phyloP scores from a whole-genome alignment of 2,888 invertebrate genomes.

The Tholera decimalis region DNA sequence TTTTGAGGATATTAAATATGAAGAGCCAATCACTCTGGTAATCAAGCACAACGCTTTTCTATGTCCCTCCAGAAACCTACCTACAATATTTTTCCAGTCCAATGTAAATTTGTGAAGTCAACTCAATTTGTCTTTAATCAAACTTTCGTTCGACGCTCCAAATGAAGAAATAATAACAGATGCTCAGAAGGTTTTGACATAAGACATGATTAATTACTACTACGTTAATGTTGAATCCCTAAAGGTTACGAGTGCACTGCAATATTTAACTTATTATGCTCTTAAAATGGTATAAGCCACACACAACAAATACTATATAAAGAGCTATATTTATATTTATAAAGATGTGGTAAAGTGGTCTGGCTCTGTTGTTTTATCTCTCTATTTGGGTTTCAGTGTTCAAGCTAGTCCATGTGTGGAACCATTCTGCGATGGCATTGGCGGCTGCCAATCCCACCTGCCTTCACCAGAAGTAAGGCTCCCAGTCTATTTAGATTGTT shows the following conservation, averaged over 20 bases:
- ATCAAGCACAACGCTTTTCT: slow-evolving; percentile 1
- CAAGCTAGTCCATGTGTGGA: no score
- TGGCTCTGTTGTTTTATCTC: no score
- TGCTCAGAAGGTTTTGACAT: slow-evolving; percentile 16
- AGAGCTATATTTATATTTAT: no score
- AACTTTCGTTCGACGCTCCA: neutral
- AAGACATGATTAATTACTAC: slow-evolving; percentile 24
- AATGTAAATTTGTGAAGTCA: neutral
- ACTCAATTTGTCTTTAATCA: neutral
- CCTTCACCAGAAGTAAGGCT: no score
- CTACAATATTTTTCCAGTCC: neutral
- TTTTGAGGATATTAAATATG: neutral
- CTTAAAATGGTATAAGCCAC: slow-evolving; percentile 3
- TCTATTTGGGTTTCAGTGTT: no score
- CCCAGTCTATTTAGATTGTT: no score
- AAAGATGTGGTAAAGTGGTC: no score
- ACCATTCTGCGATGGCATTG: no score
- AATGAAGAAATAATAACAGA: slow-evolving; percentile 31
- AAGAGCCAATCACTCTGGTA: slow-evolving; percentile 1
- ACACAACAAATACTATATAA: no score
- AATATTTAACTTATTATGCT: slow-evolving; percentile 6
- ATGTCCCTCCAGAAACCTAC: neutral
- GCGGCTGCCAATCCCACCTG: no score
- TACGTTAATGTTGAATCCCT: neutral
- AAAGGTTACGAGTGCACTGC: slow-evolving; percentile 7